Percentiles rank a stretch among this genome's conserved stretches.
These are phyloP conservation scores for Drosophila longiperda DNA, from an alignment of 2,888 invertebrate genomes.

Conservation along the genomic window DNA sequence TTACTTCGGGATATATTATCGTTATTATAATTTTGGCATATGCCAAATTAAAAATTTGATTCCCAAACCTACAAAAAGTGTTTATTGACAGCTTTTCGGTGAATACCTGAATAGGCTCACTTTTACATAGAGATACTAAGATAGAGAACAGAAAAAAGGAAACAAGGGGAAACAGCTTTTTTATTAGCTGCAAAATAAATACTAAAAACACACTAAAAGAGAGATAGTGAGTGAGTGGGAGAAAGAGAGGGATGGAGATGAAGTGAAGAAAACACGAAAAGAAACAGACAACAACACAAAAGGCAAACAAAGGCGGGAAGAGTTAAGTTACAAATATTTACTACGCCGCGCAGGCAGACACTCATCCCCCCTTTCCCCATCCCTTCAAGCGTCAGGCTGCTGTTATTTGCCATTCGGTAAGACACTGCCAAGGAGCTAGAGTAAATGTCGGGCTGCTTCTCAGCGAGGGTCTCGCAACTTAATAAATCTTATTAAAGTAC, in stretches of 20 bases:
- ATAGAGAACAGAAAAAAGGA: constrained; percentile 14
- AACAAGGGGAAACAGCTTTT: constrained; percentile 62
- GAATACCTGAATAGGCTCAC: constrained; percentile 44
- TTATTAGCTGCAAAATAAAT: constrained; percentile 74
- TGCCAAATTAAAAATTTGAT: constrained; percentile 11
- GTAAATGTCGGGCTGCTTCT: constrained; percentile 51
- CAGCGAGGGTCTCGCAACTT: constrained; percentile 55
- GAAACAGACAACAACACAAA: constrained; percentile 65
- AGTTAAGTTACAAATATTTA: constrained; percentile 80
- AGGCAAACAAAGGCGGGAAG: constrained; percentile 72
- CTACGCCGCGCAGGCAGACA: constrained; percentile 53
- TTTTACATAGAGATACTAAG: constrained; percentile 23
- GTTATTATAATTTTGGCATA: constrained; percentile 6
- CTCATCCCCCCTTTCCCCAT: neutral
- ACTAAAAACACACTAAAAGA: constrained; percentile 16
- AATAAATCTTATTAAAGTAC: constrained; percentile 78
- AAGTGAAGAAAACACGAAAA: constrained; percentile 53
- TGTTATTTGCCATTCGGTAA: constrained; percentile 62
- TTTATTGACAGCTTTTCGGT: constrained; percentile 53
- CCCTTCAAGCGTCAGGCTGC: constrained; percentile 1
- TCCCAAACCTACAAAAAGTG: constrained; percentile 38
- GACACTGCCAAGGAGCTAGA: constrained; percentile 50
- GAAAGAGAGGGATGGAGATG: neutral
- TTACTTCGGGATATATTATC: neutral
- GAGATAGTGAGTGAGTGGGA: neutral